Evolutionary conservation across 2,113 vertebrate genomes (phyloP).

Genomic region (Paraplagusia blochii): DNA sequence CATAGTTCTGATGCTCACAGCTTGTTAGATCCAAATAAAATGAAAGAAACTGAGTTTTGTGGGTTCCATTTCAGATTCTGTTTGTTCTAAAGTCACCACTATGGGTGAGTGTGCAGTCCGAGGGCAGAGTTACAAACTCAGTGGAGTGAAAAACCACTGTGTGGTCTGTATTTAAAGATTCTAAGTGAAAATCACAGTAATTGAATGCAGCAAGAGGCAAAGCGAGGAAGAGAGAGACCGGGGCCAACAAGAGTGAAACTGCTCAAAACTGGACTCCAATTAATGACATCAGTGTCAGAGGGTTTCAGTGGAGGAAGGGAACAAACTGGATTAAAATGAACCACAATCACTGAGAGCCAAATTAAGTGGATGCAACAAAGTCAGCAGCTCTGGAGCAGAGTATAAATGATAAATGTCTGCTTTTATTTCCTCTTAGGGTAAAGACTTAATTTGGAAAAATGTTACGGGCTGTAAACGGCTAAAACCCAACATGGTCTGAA

Average conservation of each 20-base stretch:
- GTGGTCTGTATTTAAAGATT: no score
- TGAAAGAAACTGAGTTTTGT: no score
- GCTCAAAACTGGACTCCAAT: conserved; percentile 33
- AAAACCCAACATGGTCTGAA: background rate
- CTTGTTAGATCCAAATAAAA: no score
- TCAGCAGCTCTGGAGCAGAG: conserved; percentile 1
- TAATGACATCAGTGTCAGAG: conserved; percentile 13
- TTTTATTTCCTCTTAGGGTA: background rate
- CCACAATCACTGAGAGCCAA: conserved; percentile 3
- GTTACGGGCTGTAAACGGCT: background rate
- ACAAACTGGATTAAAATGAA: background rate
- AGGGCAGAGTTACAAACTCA: no score
- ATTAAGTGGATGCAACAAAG: conserved; percentile 6
- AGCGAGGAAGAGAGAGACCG: background rate
- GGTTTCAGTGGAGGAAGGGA: conserved; percentile 26
- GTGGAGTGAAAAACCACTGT: no score
- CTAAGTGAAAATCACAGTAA: background rate
- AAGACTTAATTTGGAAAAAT: conserved; percentile 3
- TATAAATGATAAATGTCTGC: background rate
- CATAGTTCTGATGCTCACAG: no score
- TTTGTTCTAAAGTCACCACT: no score
- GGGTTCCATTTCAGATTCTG: no score
- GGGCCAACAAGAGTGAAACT: background rate
- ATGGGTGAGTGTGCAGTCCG: no score
- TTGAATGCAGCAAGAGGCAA: conserved; percentile 6